These are phyloP conservation scores for Celastrina argiolus DNA, from an alignment of 2,888 invertebrate genomes.

Conservation along the genomic window DNA sequence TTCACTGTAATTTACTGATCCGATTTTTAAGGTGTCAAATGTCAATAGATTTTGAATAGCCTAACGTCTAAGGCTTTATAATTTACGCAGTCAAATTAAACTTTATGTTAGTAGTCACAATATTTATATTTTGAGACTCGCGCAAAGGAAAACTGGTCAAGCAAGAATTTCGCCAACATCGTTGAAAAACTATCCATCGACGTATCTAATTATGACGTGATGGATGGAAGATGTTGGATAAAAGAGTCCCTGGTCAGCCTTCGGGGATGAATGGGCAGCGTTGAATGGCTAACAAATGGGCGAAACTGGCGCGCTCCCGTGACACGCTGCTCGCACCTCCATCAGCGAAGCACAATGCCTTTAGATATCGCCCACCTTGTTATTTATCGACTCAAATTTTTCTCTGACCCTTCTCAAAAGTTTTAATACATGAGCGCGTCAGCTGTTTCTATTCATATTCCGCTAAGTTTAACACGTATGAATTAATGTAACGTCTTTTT, in stretches of 20 bases:
- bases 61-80: too few species aligned
- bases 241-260: slow-evolving; percentile 56
- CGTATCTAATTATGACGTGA: slow-evolving; percentile 44
- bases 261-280: slow-evolving; percentile 55
- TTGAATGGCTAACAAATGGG: slow-evolving; percentile 68
- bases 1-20: too few species aligned
- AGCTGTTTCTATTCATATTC: slow-evolving; percentile 9
- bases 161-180: too few species aligned
- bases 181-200: slow-evolving; percentile 11
- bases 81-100: too few species aligned
- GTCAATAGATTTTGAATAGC: too few species aligned
- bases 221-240: slow-evolving; percentile 55
- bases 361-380: slow-evolving; percentile 42
- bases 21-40: too few species aligned
- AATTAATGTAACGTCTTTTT: neutral
- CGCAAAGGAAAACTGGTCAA: too few species aligned
- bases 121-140: too few species aligned
- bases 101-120: too few species aligned
- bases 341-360: slow-evolving; percentile 51
- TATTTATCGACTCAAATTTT: slow-evolving; percentile 43
- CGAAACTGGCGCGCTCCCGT: slow-evolving; percentile 41
- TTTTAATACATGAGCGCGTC: slow-evolving; percentile 22
- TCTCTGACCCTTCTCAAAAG: slow-evolving; percentile 29
- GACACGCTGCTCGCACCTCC: slow-evolving; percentile 52
- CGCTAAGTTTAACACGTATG: neutral